phyloP scores from a whole-genome alignment of 1,140 invertebrate genomes.

The Rhynchophorus ferrugineus region DNA sequence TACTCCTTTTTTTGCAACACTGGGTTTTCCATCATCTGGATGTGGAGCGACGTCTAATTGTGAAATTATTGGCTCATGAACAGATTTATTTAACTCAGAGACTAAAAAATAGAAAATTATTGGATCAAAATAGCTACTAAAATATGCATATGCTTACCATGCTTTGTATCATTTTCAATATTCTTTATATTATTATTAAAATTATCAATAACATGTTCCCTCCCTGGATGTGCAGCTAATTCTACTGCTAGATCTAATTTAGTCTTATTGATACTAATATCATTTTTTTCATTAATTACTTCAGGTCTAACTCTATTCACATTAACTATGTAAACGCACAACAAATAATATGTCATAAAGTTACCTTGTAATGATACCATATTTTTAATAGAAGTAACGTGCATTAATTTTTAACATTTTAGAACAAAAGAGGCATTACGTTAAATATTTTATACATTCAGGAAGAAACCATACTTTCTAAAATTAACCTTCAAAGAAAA shows the following conservation, averaged over 20 bases:
- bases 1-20: slow-evolving; percentile 23
- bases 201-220: slow-evolving; percentile 1
- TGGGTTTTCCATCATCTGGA: slow-evolving; percentile 14
- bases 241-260: neutral
- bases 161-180: neutral
- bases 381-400: neutral
- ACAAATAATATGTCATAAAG: neutral
- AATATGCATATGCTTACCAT: neutral
- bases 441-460: neutral
- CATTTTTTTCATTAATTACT: neutral
- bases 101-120: neutral
- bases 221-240: neutral
- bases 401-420: neutral
- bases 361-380: neutral
- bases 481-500: slow-evolving; percentile 1
- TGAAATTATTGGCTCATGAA: slow-evolving; percentile 1
- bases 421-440: neutral
- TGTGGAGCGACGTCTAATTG: slow-evolving; percentile 2
- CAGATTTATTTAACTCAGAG: slow-evolving; percentile 1
- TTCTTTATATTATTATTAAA: neutral
- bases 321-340: neutral
- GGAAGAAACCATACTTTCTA: neutral
- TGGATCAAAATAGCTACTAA: neutral
- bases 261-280: neutral
- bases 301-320: neutral